Percentiles rank a stretch among this genome's conserved stretches.
These are phyloP conservation scores for Lampropteryx suffumata DNA, from an alignment of 2,888 invertebrate species.

Conservation along the genomic window DNA sequence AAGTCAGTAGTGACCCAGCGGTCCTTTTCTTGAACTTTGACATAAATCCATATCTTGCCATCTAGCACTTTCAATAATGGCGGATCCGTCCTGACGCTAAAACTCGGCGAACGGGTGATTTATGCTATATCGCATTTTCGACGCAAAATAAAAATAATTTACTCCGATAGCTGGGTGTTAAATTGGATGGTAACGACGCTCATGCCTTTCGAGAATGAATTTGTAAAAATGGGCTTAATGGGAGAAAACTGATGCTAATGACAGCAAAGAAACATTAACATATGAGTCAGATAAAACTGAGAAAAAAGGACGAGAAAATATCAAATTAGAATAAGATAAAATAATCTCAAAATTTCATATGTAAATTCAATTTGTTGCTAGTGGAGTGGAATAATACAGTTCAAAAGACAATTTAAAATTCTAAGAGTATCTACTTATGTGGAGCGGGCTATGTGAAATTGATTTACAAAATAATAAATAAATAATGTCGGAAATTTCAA, in stretches of 20 bases:
- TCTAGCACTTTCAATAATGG: slow-evolving; percentile 37
- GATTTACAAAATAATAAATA: too few species aligned
- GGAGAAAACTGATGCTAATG: neutral
- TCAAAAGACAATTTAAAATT: slow-evolving; percentile 22
- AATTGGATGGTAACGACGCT: slow-evolving; percentile 37
- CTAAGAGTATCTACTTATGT: too few species aligned
- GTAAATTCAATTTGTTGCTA: slow-evolving; percentile 45
- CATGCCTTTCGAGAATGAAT: slow-evolving; percentile 14
- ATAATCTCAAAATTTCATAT: slow-evolving; percentile 35
- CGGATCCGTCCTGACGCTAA: slow-evolving; percentile 47
- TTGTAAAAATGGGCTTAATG: slow-evolving; percentile 6
- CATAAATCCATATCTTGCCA: slow-evolving; percentile 34
- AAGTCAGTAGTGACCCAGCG: neutral
- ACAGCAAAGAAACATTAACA: neutral
- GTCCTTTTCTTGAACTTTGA: slow-evolving; percentile 3
- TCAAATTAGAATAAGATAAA: too few species aligned
- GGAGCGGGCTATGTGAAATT: too few species aligned
- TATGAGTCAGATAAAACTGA: neutral
- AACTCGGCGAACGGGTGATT: slow-evolving; percentile 49
- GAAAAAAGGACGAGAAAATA: neutral
- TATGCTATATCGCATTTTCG: slow-evolving; percentile 51
- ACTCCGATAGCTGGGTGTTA: slow-evolving; percentile 35
- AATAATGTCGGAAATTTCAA: too few species aligned
- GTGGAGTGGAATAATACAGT: slow-evolving; percentile 37
- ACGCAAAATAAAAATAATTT: slow-evolving; percentile 56